Evolutionary conservation across 37 sponge, comb jelly and placozoan genomes (phyloP), one percentile per base, ranked within the genome.

Genomic region (Chondrilla cf. caribensis): DNA sequence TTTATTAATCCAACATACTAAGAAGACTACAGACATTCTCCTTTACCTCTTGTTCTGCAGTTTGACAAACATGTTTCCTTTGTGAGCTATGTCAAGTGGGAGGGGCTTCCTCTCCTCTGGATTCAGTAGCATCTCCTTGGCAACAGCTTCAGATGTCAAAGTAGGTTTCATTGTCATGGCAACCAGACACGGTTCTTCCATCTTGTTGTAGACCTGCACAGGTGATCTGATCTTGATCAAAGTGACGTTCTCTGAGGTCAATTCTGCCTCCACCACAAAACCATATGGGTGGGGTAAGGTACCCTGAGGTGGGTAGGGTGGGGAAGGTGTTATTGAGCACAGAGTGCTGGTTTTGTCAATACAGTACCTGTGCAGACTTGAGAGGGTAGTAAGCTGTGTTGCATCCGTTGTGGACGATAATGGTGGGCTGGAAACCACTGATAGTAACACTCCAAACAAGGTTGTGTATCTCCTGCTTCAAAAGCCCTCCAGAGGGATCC

Each of bases 231-330:
- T 43, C 14, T 36, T 77, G 44, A 89, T 84, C 42, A 38, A 5
- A 7, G 87, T 87, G n/a, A 72, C 41, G 2, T 31, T 36, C 11
- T 22, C 35, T 14, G 70, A 54, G 38, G 51, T 26, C 36, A 15
- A 25, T 62, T 87, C 55, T 9, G 84, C 72, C 21, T 87, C 82
- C 21, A 91, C 85, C 57, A 91, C 91, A 38, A 91, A 78, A 26
- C 87, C 91, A 76, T 60, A 81, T 39, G 76, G 43, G 0, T 73
- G 76, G 29, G 25, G 7, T n/a, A n/a, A 62, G 64, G 29, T 7
- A 7, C 15, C 64, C 64, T 62, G 29, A 47, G 51, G 51, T 47
- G 51, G 51, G 51, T 47, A 11, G 51, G 51, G 51, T 47, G n/a
- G n/a, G n/a, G n/a, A n/a, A n/a, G n/a, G n/a, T n/a, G n/a, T n/a